Percentiles rank a stretch among this genome's conserved stretches.
These are phyloP conservation scores for Ceratothoa steindachneri DNA, from an alignment of 2,888 invertebrate genomes.

Conservation along the genomic window DNA sequence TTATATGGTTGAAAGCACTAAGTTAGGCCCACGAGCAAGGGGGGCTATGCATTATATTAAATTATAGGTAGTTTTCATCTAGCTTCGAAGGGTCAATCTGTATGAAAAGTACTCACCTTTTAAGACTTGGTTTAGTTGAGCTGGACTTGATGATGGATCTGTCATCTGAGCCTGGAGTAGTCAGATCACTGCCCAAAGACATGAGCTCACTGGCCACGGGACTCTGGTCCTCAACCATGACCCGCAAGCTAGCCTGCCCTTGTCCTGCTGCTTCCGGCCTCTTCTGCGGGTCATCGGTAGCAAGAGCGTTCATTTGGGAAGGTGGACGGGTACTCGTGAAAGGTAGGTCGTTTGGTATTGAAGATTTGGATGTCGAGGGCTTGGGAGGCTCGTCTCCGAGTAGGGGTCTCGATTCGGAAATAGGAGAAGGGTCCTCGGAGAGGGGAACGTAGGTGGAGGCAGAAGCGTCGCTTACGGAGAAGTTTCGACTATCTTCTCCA, in stretches of 20 bases:
- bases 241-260: not conserved
- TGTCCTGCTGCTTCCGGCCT: not conserved
- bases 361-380: not conserved
- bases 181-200: slow-evolving; percentile 20
- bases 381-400: slow-evolving; percentile 10
- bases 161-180: slow-evolving; percentile 35
- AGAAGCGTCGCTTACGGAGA: slow-evolving; percentile 22
- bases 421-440: slow-evolving; percentile 28
- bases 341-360: not conserved
- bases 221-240: slow-evolving; percentile 14
- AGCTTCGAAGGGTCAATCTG: too few relatives aligned
- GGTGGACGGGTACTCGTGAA: slow-evolving; percentile 8
- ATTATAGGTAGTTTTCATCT: too few relatives aligned
- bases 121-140: slow-evolving; percentile 28
- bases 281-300: not conserved
- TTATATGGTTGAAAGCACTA: too few relatives aligned
- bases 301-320: slow-evolving; percentile 16
- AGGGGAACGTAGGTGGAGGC: slow-evolving; percentile 23
- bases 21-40: too few relatives aligned
- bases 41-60: too few relatives aligned
- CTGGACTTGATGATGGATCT: slow-evolving; percentile 27
- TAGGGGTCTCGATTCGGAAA: slow-evolving; percentile 23
- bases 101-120: slow-evolving; percentile 32
- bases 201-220: slow-evolving; percentile 28
- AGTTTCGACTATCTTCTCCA: slow-evolving; percentile 30